Evolutionary conservation across 2,797 vertebrate genomes (phyloP), one percentile per base, ranked within the genome.

Genomic region (Macroramphosus scolopax): DNA sequence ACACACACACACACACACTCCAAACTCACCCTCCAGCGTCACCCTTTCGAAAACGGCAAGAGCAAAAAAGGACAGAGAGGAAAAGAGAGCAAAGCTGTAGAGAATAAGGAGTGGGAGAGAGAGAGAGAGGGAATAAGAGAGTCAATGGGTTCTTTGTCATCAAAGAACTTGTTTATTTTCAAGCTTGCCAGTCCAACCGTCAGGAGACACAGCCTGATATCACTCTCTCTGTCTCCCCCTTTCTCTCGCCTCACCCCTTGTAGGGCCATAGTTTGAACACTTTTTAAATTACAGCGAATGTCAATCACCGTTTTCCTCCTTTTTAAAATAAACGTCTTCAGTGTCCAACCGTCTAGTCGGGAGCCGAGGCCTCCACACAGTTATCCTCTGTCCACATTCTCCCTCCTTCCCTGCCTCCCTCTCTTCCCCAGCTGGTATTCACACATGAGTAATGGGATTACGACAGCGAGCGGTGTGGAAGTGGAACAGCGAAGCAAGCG

Each of bases 141-240:
- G 77, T 89, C 83, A 91, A 85, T 87, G 85, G 84, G 63, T 67
- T 84, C 87, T 91, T 88, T 91, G 88, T 88, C 84, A 87, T 87
- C 78, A 86, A 86, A 89, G 83, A 88, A 82, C 77, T 87, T 91
- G 88, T 89, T 91, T 90, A 90, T 89, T 89, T 91, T 91, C 88
- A 86, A 88, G 85, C 80, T 77, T 77, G 82, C 79, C 68, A 69
- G 84, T 86, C 81, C 75, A 90, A 89, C 87, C 77, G 88, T 86
- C 81, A 75, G 51, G 64, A 84, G 81, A 76, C 77, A 73, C 71
- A 60, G 70, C 66, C 77, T 68, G 63, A 79, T 72, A 69, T 78
- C 65, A 56, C 72, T 79, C 73, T 47, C 70, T 61, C 57, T 62
- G 55, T 68, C 54, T 53, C 59, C 32, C 48, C 34, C 38, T 58